These are phyloP conservation scores for Drosophila prostipennis DNA, from an alignment of 2,888 invertebrate genomes.

Conservation along the genomic window DNA sequence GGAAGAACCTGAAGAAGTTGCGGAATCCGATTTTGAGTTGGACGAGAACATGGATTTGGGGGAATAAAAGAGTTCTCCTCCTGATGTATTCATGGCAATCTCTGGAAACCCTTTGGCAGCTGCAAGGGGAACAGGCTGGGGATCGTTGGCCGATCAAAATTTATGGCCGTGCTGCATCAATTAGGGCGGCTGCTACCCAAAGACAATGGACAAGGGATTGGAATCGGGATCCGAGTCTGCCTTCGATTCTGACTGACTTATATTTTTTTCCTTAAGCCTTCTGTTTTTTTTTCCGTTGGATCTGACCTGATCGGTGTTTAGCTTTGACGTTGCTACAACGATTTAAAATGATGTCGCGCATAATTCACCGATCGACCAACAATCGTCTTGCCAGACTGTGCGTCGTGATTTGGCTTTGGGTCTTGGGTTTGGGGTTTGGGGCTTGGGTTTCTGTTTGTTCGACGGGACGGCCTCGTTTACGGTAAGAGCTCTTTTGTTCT, in stretches of 20 bases:
- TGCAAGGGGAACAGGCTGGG: constrained; percentile 23
- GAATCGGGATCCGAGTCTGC: constrained; percentile 10
- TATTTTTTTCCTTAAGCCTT: constrained; percentile 6
- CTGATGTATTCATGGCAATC: constrained; percentile 73
- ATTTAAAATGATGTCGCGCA: constrained; percentile 82
- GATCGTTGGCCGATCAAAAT: constrained; percentile 72
- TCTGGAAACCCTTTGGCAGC: constrained; percentile 29
- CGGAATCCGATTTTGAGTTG: not conserved
- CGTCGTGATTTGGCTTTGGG: constrained; percentile 59
- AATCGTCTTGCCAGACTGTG: constrained; percentile 68
- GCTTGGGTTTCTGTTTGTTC: constrained; percentile 11
- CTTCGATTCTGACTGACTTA: constrained; percentile 25
- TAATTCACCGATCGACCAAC: constrained; percentile 71
- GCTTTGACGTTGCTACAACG: constrained; percentile 77
- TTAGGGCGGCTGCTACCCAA: constrained; percentile 79
- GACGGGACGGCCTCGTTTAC: constrained; percentile 61
- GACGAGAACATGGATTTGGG: not conserved
- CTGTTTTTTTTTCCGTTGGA: not conserved
- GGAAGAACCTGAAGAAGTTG: not conserved
- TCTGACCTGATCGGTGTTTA: constrained; percentile 75
- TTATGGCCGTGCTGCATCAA: constrained; percentile 83
- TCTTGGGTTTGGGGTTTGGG: not conserved
- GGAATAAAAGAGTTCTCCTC: constrained; percentile 20
- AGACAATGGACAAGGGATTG: constrained; percentile 61
- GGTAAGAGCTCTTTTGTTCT: constrained; percentile 78